phyloP scores from a whole-genome alignment of 2,113 vertebrate genomes.

The Acrocephalus kingi region DNA sequence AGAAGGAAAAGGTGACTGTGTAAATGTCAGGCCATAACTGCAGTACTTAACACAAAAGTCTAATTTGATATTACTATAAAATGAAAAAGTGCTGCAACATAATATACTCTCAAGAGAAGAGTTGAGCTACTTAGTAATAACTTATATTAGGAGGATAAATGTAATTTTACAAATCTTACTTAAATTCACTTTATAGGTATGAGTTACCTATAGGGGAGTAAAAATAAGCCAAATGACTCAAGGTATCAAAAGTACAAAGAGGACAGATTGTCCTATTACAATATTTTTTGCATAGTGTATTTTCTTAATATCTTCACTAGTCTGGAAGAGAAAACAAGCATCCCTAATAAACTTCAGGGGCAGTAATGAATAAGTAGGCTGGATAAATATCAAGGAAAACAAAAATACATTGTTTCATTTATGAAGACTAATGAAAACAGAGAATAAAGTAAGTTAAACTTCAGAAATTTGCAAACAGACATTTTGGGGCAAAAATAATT shows the following conservation, averaged over 20 bases:
- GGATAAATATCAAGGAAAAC: neutral
- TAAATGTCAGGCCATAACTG: constrained; percentile 12
- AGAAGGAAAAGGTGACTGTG: neutral
- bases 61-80: constrained; percentile 3
- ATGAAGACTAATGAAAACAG: neutral
- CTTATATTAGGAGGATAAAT: neutral
- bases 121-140: neutral
- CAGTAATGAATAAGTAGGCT: neutral
- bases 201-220: neutral
- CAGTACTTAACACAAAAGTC: neutral
- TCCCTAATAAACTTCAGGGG: neutral
- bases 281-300: neutral
- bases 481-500: constrained; percentile 30
- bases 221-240: neutral
- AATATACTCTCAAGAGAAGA: neutral
- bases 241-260: neutral
- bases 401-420: neutral
- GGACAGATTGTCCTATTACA: neutral
- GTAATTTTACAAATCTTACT: neutral
- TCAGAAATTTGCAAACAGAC: neutral
- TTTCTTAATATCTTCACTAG: neutral
- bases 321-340: neutral
- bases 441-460: constrained; percentile 6
- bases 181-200: neutral
- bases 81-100: neutral